Conservation (phyloP, 2,113 vertebrate genomes). For the Monopterus albus region DNA sequence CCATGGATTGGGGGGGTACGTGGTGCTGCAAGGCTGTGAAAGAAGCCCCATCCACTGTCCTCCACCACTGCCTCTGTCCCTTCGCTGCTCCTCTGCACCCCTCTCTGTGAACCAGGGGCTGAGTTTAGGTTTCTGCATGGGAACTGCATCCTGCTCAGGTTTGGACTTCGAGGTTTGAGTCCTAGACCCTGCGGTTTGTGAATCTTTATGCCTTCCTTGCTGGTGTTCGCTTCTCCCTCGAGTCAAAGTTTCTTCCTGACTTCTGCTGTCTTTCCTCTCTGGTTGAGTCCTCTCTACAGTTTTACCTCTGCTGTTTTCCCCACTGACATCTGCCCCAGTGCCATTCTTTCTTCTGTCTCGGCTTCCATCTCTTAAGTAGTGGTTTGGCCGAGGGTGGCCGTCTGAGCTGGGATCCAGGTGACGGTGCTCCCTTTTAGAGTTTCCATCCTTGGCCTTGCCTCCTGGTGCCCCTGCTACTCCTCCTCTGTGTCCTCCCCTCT, state of each 20-base stretch:
- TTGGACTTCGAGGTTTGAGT: neutral
- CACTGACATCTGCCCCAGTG: neutral
- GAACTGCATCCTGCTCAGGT: neutral
- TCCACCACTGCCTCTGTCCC: neutral
- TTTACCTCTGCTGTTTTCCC: conserved; percentile 13
- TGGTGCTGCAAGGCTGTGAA: neutral
- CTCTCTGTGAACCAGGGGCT: conserved; percentile 39
- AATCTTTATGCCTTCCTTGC: neutral
- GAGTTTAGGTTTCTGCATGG: conserved; percentile 4
- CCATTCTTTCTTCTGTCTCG: neutral
- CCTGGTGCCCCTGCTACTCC: neutral
- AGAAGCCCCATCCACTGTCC: neutral
- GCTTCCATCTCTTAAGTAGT: neutral
- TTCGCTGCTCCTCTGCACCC: neutral
- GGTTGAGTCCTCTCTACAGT: conserved; percentile 1
- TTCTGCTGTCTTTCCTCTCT: neutral
- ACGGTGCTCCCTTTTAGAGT: conserved; percentile 11
- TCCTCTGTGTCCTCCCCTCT: conserved; percentile 26
- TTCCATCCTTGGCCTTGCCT: neutral
- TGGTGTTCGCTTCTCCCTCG: neutral
- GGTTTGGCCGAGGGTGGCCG: neutral
- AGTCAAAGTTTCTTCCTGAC: neutral
- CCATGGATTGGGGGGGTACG: neutral
- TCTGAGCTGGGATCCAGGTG: neutral
- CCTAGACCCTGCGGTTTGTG: neutral